Conservation (phyloP, 2,888 invertebrate species). For the Mimumesa dahlbomi region DNA sequence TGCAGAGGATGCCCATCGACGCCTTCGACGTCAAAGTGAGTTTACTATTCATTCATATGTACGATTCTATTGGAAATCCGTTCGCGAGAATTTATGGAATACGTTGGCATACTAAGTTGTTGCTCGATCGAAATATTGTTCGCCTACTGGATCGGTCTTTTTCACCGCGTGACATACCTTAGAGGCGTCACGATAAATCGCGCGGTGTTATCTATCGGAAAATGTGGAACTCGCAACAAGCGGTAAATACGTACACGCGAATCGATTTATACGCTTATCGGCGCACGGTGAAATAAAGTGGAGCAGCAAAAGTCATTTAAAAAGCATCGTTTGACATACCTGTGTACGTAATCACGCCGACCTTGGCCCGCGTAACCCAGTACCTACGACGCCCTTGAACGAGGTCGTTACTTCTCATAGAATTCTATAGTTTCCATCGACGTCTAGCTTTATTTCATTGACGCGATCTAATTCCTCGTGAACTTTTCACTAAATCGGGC, state of each 20-base stretch:
- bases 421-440: slow-evolving; percentile 14
- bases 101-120: too few relatives aligned
- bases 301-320: slow-evolving; percentile 19
- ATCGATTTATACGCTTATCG: slow-evolving; percentile 40
- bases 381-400: slow-evolving; percentile 51
- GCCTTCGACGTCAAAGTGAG: slow-evolving; percentile 70
- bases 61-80: too few relatives aligned
- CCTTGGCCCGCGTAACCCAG: slow-evolving; percentile 62
- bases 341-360: slow-evolving; percentile 47
- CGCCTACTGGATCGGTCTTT: too few relatives aligned
- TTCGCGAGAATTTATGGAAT: too few relatives aligned
- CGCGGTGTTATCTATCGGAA: background rate
- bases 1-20: slow-evolving; percentile 65
- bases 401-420: slow-evolving; percentile 46
- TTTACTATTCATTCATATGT: too few relatives aligned
- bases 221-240: background rate
- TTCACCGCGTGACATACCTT: too few relatives aligned
- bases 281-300: slow-evolving; percentile 17
- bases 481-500: too few relatives aligned
- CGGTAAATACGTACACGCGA: too few relatives aligned
- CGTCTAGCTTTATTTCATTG: background rate
- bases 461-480: too few relatives aligned
- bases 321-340: slow-evolving; percentile 45
- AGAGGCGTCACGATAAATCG: too few relatives aligned
- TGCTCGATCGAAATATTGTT: too few relatives aligned